Percentiles rank a stretch among this genome's conserved stretches.
phyloP scores from a whole-genome alignment of 2,888 invertebrate genomes.

The Criorhina ranunculi region DNA sequence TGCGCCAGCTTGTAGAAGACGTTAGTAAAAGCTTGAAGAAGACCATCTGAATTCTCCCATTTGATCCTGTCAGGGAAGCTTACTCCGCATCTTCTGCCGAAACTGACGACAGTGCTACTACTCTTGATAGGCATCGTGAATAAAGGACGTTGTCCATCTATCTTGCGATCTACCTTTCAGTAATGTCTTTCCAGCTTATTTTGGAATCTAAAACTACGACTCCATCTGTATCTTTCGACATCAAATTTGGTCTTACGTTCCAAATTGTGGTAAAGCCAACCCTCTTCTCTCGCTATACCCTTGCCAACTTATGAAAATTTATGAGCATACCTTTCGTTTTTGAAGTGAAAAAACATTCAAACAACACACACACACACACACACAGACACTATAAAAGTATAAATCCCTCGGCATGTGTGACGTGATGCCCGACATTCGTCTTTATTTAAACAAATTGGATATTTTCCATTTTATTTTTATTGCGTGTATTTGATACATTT shows the following conservation, averaged over 20 bases:
- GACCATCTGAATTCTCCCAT: no score
- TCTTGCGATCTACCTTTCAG: no score
- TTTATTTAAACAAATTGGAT: constrained; percentile 84
- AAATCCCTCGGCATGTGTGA: constrained; percentile 71
- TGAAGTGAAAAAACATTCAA: constrained; percentile 53
- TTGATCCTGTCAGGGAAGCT: no score
- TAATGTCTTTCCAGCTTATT: no score
- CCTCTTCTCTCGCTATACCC: neutral
- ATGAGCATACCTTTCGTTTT: constrained; percentile 47
- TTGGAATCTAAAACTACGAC: no score
- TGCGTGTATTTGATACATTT: constrained; percentile 75
- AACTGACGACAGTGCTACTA: no score
- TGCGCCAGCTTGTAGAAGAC: no score
- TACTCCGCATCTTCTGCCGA: no score
- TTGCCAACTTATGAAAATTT: constrained; percentile 52
- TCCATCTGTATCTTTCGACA: no score
- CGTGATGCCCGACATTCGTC: constrained; percentile 83
- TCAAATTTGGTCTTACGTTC: neutral
- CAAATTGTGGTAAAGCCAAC: neutral
- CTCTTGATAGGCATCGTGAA: no score
- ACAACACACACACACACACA: constrained; percentile 30
- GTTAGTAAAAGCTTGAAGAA: no score
- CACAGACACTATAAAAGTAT: constrained; percentile 1
- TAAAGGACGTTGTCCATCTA: no score
- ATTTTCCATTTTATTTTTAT: constrained; percentile 78